Base-by-base conservation (phyloP, 2,888 invertebrate species). In the Melitaea athalia region DNA sequence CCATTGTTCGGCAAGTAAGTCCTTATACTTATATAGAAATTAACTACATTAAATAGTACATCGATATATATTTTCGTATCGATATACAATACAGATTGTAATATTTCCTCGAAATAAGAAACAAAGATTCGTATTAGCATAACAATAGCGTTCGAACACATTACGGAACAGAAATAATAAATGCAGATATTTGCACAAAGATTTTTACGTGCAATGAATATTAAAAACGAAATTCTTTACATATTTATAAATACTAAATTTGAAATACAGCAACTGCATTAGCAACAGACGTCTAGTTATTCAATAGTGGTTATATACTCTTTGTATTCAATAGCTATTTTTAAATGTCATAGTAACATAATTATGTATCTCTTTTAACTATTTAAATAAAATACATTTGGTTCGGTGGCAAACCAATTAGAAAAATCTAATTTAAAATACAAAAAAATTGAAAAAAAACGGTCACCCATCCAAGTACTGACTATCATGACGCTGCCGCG, bases 1-100 rank as follows among this genome's bases (percentile, higher is more conserved):
- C 97, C 97, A 65, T 93, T 97, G 61, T 97, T 97, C 86, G 96
- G 96, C 94, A 97, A 96, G 97, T 97, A 92, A 95, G 95, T 94
- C 77, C 64, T 59, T 59, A 31, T 50, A 43, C 42, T 55, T 55
- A 31, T 53, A 47, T 31, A 31, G 14, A 38, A 38, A 38, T 5
- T 33, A 31, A 14, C 8, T 11, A 52, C 24, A 14, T 55, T 6
- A 33, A 52, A 24, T 11, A 1, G 52, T 12, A 55, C 33, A 38
- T 38, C 55, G 62, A 67, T 68, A 64, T 45, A 69, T 60, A n/a
- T 15, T 14, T 12, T 60, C 31, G 8, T 14, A 43, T 14, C 33
- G 43, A 63, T 31, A 52, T 52, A 12, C 6, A n/a, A 31, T 42
- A 42, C 33, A 24, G 57, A 63, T 64, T 60, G 45, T 45, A 59